These are phyloP conservation scores for Megalops atlanticus DNA, from an alignment of 2,113 vertebrate genomes.

Conservation along the genomic window DNA sequence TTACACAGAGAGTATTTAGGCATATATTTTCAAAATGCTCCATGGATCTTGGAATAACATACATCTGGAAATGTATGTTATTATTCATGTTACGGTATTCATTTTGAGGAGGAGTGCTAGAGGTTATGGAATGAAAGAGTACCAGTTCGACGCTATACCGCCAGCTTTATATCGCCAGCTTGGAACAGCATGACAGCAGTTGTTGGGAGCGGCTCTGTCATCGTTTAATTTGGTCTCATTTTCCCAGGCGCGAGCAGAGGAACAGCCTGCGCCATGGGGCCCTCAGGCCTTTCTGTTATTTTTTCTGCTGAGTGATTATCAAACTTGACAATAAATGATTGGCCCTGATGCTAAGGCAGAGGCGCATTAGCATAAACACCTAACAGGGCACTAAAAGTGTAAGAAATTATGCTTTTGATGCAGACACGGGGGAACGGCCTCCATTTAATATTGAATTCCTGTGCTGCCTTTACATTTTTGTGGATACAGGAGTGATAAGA, in stretches of 20 bases:
- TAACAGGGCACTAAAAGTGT: constrained; percentile 15
- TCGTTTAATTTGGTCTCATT: constrained; percentile 14
- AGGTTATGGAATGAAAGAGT: too few relatives aligned
- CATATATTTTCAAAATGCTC: too few relatives aligned
- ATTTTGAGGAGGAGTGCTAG: too few relatives aligned
- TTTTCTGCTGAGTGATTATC: constrained; percentile 17
- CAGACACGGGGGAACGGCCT: too few relatives aligned
- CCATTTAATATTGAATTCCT: not conserved
- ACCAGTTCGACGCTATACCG: too few relatives aligned
- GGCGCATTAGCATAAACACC: not conserved
- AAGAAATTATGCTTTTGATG: too few relatives aligned
- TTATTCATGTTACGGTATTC: too few relatives aligned
- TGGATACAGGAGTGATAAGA: too few relatives aligned
- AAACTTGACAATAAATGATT: constrained; percentile 16
- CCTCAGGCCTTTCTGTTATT: not conserved
- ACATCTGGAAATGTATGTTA: too few relatives aligned
- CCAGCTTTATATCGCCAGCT: not conserved
- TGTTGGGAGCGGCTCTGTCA: not conserved
- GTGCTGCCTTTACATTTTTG: not conserved
- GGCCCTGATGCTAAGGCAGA: not conserved
- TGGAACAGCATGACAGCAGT: not conserved
- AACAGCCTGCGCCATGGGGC: constrained; percentile 16
- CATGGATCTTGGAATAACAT: too few relatives aligned
- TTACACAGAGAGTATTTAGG: too few relatives aligned
- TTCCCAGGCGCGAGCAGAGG: not conserved